Base-by-base conservation (phyloP, 2,888 invertebrate species). In the Isotomurus palustris region DNA sequence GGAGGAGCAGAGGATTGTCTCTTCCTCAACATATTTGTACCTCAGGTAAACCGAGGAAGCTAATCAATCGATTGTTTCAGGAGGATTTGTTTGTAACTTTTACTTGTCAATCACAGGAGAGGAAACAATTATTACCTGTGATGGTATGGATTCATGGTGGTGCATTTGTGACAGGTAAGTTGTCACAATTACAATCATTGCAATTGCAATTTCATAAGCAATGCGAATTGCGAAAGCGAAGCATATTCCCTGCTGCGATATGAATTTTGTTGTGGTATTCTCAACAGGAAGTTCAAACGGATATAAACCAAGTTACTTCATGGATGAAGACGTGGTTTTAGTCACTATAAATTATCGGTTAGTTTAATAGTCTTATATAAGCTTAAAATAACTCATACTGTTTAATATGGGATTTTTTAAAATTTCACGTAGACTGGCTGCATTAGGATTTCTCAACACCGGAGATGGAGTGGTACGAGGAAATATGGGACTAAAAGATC, bases 1-100 rank as follows among this genome's bases (percentile, higher is more conserved):
- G 57, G 53, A 10, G 70, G 70, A 1, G 51, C 61, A 2, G 68
- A 70, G 41, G 64, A 65, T 53, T 62, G 66, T 32, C 45, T 66
- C 8, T 57, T 56, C 27, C 49, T 66, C 6, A 68, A 64, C 44
- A 24, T 64, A n/a, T 66, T 59, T 51, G 55, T 58, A n/a, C 63
- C 68, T 17, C 54, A 61, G 57, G 67, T 65, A 49, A 51, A 36
- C 19, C 19, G n/a, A 21, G 25, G n/a, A 4, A 29, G 12, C 21
- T 36, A 25, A 35, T 24, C 19, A n/a, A n/a, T 5, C 21, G 24
- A 22, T 22, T 43, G 22, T 22, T 10, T 14, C 3, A 43, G 19
- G 24, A 43, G 10, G 22, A 43, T 22, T 12, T 40, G 17, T 17
- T 40, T n/a, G 22, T 29, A 47, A 28, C 10, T 22, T 19, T n/a